Base-by-base conservation (phyloP, 2,888 invertebrate genomes). In the Lasius platythorax region DNA sequence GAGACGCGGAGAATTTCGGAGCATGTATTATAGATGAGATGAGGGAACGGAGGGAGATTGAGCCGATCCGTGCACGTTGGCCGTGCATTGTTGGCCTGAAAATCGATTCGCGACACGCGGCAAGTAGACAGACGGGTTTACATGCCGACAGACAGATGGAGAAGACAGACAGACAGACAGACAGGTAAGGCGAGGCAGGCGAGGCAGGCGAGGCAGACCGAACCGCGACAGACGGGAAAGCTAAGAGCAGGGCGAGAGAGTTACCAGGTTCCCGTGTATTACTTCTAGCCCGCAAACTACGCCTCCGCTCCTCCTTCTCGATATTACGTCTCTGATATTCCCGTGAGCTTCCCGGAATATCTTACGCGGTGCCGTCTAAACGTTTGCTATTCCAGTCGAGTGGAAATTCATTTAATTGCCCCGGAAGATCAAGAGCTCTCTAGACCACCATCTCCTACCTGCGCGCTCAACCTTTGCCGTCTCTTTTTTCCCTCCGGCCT, bases 361-460 rank as follows among this genome's bases (percentile, higher is more conserved):
- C 91, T 91, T 91, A 91, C 88, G 91, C 87, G 86, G 88, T 87
- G 63, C 87, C 87, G 90, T 88, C 91, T 91, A 91, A 91, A 91
- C 91, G 90, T 90, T 91, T 91, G 90, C 91, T 89, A 91, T 91
- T 91, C 88, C 89, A 91, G 68, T 88, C 90, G 89, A 91, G 90
- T 91, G 90, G 91, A 91, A 91, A 91, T 91, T 91, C 91, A 89
- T 91, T 91, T 91, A 91, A 91, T 91, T 91, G 90, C 91, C 89
- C 86, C 86, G 91, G 89, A 90, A 90, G 90, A 90, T 91, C 91
- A 88, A 90, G 88, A 90, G 91, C 88, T 78, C 87, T 87, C 86
- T 79, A 78, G 66, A 75, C 84, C 82, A 75, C 84, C 82, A 83
- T 79, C 86, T 83, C 85, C 64, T 85, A 70, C 86, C 82, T 83